phyloP scores from a whole-genome alignment of 2,888 invertebrate species.

The Brachypalpus laphriformis region DNA sequence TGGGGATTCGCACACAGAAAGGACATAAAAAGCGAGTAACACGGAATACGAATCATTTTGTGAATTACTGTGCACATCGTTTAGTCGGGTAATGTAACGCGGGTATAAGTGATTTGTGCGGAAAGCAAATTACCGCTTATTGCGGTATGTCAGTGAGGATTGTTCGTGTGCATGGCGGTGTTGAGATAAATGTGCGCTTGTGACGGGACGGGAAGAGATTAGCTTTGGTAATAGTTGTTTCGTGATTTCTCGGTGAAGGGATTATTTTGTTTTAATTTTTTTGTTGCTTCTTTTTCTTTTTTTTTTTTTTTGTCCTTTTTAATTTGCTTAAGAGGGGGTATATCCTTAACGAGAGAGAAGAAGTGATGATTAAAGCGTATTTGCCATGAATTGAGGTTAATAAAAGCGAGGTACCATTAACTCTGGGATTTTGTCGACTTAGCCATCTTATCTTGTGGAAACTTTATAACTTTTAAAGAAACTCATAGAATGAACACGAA shows the following conservation, averaged over 20 bases:
- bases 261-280: slow-evolving; percentile 10
- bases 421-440: background rate
- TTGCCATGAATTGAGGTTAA: background rate
- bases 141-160: background rate
- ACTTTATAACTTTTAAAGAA: too few species aligned
- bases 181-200: slow-evolving; percentile 4
- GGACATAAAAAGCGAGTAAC: slow-evolving; percentile 44
- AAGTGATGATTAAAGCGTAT: background rate
- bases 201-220: slow-evolving; percentile 2
- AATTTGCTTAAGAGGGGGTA: background rate
- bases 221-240: slow-evolving; percentile 19
- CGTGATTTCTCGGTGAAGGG: background rate
- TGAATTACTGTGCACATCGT: slow-evolving; percentile 44
- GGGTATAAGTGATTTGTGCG: slow-evolving; percentile 26
- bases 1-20: slow-evolving; percentile 5
- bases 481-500: too few species aligned
- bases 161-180: background rate
- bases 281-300: background rate
- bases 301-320: background rate
- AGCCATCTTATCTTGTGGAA: background rate
- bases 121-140: slow-evolving; percentile 14
- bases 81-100: slow-evolving; percentile 37
- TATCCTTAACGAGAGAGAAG: background rate
- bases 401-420: background rate
- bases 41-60: slow-evolving; percentile 41